phyloP scores from a whole-genome alignment of 2,888 invertebrate species.

The Heliconius ismenius region DNA sequence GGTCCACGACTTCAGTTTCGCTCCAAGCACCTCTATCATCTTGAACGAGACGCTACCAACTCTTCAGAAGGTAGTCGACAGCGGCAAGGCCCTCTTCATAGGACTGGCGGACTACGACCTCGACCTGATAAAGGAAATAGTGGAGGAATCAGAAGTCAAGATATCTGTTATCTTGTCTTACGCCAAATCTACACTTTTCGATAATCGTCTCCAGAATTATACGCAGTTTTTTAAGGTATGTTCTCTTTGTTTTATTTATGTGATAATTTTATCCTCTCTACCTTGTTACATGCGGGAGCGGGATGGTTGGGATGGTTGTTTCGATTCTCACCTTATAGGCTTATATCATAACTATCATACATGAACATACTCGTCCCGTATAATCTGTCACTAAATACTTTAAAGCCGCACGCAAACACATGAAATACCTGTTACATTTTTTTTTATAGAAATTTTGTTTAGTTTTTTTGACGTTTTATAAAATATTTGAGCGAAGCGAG shows the following conservation, averaged over 20 bases:
- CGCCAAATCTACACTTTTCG: conserved; percentile 89
- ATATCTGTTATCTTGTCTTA: conserved; percentile 90
- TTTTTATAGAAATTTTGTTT: too few species aligned
- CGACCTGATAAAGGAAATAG: conserved; percentile 86
- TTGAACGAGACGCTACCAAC: conserved; percentile 93
- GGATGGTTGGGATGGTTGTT: too few species aligned
- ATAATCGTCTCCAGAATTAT: conserved; percentile 88
- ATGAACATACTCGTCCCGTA: too few species aligned
- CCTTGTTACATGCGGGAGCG: too few species aligned
- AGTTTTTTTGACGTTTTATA: too few species aligned
- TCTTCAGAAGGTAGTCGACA: conserved; percentile 86
- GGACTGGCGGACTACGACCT: conserved; percentile 95
- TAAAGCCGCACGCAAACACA: too few species aligned
- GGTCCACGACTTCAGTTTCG: conserved; percentile 97
- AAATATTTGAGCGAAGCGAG: too few species aligned
- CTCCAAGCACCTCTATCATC: conserved; percentile 87
- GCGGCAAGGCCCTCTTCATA: conserved; percentile 88
- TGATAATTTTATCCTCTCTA: too few species aligned
- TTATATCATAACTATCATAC: too few species aligned
- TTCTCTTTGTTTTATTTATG: not conserved
- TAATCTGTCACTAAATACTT: too few species aligned
- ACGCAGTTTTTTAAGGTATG: conserved; percentile 88
- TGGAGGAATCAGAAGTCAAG: conserved; percentile 84
- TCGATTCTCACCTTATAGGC: too few species aligned
- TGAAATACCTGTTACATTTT: too few species aligned